These are phyloP conservation scores for Calliphora vicina DNA, from an alignment of 1,140 invertebrate genomes.

Conservation along the genomic window DNA sequence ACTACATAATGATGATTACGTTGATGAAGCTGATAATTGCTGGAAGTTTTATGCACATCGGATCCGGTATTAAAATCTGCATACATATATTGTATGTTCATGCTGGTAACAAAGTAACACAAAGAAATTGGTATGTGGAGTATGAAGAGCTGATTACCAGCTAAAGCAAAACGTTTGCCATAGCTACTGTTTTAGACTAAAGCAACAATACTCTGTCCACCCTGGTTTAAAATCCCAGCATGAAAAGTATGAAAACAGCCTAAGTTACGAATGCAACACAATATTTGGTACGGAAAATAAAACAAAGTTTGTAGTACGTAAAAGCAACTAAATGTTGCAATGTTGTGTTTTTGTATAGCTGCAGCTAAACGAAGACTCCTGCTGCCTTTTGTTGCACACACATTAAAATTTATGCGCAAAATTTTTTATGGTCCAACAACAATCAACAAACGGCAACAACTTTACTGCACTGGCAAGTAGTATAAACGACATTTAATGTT, in stretches of 20 bases:
- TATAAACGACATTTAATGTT: not conserved
- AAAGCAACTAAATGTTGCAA: not conserved
- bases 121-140: too few species aligned
- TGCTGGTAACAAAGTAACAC: too few species aligned
- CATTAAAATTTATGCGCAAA: conserved; percentile 23
- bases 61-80: not conserved
- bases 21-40: conserved; percentile 11
- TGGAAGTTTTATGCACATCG: not conserved
- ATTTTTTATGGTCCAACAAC: conserved; percentile 23
- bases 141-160: not conserved
- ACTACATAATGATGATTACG: conserved; percentile 12
- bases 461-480: not conserved
- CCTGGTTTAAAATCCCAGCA: not conserved
- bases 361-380: not conserved
- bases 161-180: not conserved
- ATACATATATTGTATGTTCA: too few species aligned
- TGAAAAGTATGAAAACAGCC: not conserved
- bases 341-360: not conserved
- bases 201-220: too few species aligned
- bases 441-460: conserved; percentile 24
- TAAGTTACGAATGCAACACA: not conserved
- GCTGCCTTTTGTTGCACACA: not conserved
- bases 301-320: not conserved
- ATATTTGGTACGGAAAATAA: not conserved
- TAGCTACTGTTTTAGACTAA: not conserved